Base-by-base conservation (phyloP, 2,797 vertebrate species). In the Poeciliopsis gracilis region DNA sequence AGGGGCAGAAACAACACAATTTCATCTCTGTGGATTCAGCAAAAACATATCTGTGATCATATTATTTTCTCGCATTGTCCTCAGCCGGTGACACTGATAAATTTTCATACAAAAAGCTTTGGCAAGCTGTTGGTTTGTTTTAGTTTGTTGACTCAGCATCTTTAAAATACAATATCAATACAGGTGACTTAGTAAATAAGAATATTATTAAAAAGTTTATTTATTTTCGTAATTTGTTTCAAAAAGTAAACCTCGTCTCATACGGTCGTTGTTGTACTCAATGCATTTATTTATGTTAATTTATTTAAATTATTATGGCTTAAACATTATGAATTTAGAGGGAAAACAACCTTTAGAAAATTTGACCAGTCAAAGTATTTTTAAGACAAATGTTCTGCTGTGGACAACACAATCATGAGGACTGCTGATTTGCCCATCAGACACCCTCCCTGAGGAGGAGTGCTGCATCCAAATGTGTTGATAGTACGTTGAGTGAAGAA, bases 31-130 rank as follows among this genome's bases (percentile, higher is more conserved):
- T 91, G 86, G 87, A 81, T 80, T 94, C 90, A 94, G 89, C 90
- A 90, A 92, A 91, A 91, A 86, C 82, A 78, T 88, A 87, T 91
- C 84, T 91, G 87, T 84, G 84, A 89, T 90, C 86, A 90, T 92
- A 89, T 90, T 87, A 88, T 78, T 86, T 82, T 80, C 84, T 87
- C 78, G 83, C 12, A 41, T 86, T 88, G 81, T 79, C 85, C 80
- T 87, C 85, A 77, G 72, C 13, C 79, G 77, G 87, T 83, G 85
- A 86, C 79, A 63, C 80, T 85, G 84, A 87, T 91, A 83, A 80
- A 86, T 91, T 91, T 88, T 82, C 81, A 92, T 82, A 80, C 86
- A 87, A 80, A 89, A 78, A 25, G 82, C 83, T 87, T 89, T 77
- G 90, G 93, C 92, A 92, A 93, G 86, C 80, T 67, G 36, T 77